Conservation (phyloP, 2,888 invertebrate species). For the Mesoligia furuncula region DNA sequence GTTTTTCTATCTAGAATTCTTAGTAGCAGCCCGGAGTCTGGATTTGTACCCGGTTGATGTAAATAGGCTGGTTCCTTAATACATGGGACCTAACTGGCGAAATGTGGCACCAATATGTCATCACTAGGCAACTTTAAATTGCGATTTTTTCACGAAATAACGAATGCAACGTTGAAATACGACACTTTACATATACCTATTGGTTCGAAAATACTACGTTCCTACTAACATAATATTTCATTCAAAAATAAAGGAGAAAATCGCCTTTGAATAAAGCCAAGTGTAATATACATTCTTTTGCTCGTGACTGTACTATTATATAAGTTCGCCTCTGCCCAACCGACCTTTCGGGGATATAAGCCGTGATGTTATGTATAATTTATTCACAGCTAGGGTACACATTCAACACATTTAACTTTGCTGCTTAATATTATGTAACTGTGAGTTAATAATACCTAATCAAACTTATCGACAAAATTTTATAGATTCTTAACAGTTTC, state of each 20-base stretch:
- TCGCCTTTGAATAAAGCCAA: no score
- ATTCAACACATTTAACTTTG: not conserved
- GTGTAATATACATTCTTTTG: no score
- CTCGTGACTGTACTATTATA: not conserved
- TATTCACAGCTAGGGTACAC: not conserved
- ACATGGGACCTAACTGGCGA: not conserved
- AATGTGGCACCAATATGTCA: no score
- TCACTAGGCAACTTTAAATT: no score
- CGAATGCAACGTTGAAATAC: no score
- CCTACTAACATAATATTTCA: no score
- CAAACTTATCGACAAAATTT: conserved; percentile 1
- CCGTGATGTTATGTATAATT: not conserved
- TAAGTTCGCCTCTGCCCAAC: not conserved
- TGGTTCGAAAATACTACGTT: no score
- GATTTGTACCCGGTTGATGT: not conserved
- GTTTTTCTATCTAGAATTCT: not conserved
- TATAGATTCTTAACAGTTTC: not conserved
- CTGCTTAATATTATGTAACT: not conserved
- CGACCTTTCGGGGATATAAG: not conserved
- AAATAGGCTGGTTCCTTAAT: not conserved
- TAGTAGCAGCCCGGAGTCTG: not conserved
- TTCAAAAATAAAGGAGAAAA: no score
- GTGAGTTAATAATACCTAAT: not conserved
- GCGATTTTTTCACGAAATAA: no score
- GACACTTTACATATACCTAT: no score